These are phyloP conservation scores for Choristoneura fumiferana DNA, from an alignment of 1,140 invertebrate species.

Conservation along the genomic window DNA sequence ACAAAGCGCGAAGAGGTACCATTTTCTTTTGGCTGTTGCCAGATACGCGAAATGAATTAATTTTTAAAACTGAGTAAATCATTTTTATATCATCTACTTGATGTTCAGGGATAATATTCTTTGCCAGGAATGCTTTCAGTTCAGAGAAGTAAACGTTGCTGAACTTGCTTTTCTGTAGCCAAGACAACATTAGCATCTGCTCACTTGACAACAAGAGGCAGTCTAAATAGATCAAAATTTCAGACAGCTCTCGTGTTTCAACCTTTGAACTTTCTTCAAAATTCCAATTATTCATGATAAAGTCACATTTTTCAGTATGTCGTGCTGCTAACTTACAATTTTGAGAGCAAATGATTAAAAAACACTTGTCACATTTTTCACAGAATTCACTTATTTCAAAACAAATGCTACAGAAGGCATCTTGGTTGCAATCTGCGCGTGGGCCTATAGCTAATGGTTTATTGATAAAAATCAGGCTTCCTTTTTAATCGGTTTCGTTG, in stretches of 20 bases:
- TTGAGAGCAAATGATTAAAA: slow-evolving; percentile 78
- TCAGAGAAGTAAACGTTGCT: slow-evolving; percentile 69
- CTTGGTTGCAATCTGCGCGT: slow-evolving; percentile 56
- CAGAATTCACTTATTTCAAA: slow-evolving; percentile 67
- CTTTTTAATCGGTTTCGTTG: slow-evolving; percentile 79
- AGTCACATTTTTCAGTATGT: slow-evolving; percentile 80
- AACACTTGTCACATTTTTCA: slow-evolving; percentile 77
- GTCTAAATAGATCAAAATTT: slow-evolving; percentile 79
- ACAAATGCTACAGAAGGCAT: slow-evolving; percentile 77
- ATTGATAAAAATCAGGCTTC: slow-evolving; percentile 84
- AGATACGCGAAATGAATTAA: slow-evolving; percentile 85
- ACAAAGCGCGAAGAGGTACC: slow-evolving; percentile 82
- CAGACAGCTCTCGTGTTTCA: slow-evolving; percentile 56
- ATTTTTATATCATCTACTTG: slow-evolving; percentile 80
- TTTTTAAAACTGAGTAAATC: slow-evolving; percentile 82
- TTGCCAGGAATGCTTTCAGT: slow-evolving; percentile 75
- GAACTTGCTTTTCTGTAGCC: slow-evolving; percentile 77
- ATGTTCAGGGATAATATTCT: slow-evolving; percentile 70
- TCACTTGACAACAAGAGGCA: slow-evolving; percentile 76
- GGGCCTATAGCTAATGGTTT: slow-evolving; percentile 82
- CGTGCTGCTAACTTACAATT: slow-evolving; percentile 71
- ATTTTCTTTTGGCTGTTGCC: slow-evolving; percentile 46
- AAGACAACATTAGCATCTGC: slow-evolving; percentile 75
- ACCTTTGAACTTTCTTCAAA: slow-evolving; percentile 53
- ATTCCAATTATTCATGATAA: slow-evolving; percentile 72